Conservation (phyloP, 2,888 invertebrate species). For the Ectobius pallidus region DNA sequence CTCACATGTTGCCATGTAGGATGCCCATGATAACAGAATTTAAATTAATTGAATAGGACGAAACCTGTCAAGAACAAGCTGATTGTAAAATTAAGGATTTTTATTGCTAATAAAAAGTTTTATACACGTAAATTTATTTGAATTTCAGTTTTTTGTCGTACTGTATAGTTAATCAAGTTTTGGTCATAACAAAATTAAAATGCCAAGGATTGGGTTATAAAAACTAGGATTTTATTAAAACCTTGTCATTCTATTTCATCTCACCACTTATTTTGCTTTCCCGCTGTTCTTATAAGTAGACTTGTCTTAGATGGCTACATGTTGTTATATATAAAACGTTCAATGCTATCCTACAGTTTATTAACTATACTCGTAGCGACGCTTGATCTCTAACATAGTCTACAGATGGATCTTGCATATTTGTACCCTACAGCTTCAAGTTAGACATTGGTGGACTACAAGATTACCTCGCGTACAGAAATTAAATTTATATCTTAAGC, state of each 20-base stretch:
- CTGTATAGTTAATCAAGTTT: background rate
- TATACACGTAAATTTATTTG: background rate
- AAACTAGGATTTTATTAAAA: background rate
- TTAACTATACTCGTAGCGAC: too few species aligned
- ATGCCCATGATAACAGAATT: too few species aligned
- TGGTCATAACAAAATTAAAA: background rate
- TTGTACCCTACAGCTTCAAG: too few species aligned
- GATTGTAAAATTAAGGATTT: slow-evolving; percentile 5
- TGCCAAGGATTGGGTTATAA: background rate
- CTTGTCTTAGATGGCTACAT: background rate
- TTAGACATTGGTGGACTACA: too few species aligned
- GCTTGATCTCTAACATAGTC: too few species aligned
- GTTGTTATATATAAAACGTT: too few species aligned
- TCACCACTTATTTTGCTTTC: background rate
- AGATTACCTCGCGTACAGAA: too few species aligned
- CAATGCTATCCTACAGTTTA: too few species aligned
- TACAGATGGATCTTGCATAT: too few species aligned
- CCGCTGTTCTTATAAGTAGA: background rate
- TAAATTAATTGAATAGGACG: background rate
- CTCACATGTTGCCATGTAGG: too few species aligned
- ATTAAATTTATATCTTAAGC: too few species aligned
- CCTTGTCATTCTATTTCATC: background rate
- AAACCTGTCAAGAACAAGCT: background rate
- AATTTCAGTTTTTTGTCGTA: too few species aligned
- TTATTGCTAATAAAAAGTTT: background rate